Percentiles rank a stretch among this genome's conserved stretches.
These are phyloP conservation scores for Novumbra hubbsi DNA, from an alignment of 2,797 vertebrate species.

Conservation along the genomic window DNA sequence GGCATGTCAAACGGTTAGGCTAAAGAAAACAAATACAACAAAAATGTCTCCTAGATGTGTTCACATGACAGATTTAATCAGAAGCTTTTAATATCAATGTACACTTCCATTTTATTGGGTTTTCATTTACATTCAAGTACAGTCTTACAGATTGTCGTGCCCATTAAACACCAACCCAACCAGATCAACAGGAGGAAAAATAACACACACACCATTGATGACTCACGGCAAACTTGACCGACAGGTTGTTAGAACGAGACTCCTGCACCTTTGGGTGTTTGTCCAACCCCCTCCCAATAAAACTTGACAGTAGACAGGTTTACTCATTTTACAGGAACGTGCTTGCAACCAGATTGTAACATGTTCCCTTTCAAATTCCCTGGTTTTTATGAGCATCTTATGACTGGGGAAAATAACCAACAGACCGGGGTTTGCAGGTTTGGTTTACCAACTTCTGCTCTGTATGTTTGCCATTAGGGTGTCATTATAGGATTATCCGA, in stretches of 20 bases:
- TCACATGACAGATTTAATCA: background rate
- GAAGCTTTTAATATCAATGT: conserved; percentile 1
- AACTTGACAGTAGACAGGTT: background rate
- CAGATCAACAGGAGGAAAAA: conserved; percentile 9
- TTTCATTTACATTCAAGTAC: conserved; percentile 22
- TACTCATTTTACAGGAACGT: background rate
- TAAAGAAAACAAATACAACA: background rate
- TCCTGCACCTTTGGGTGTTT: background rate
- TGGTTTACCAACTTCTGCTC: too few species aligned
- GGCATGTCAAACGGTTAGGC: background rate
- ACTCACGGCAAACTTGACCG: conserved; percentile 31
- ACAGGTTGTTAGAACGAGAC: conserved; percentile 24
- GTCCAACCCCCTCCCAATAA: background rate
- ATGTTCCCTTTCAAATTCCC: too few species aligned
- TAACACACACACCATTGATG: conserved; percentile 32
- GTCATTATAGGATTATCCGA: background rate
- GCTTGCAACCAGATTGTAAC: background rate
- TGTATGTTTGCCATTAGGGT: background rate
- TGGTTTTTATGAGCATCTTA: too few species aligned
- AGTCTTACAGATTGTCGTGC: conserved; percentile 14
- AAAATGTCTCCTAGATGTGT: background rate
- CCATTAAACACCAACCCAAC: conserved; percentile 21
- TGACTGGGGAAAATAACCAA: too few species aligned
- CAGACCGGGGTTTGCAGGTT: too few species aligned
- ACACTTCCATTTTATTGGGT: conserved; percentile 53